Evolutionary conservation across 2,113 vertebrate genomes (phyloP).

Genomic region (Gymnarchus niloticus): DNA sequence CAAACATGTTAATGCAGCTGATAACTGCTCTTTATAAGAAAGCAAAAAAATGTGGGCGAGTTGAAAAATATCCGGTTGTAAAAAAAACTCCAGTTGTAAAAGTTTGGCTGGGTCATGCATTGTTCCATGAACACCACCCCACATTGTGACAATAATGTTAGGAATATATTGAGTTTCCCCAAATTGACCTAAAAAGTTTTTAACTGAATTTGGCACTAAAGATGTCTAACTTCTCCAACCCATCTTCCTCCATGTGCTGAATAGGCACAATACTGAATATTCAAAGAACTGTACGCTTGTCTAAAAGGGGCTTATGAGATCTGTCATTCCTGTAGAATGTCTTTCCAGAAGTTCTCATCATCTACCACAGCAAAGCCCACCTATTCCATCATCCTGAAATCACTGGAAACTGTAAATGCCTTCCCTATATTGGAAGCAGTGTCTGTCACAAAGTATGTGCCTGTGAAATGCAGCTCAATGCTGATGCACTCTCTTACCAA

Average conservation of each 20-base stretch:
- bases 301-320: constrained; percentile 1
- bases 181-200: constrained; percentile 8
- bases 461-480: constrained; percentile 7
- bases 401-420: constrained; percentile 5
- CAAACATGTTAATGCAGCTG: not conserved
- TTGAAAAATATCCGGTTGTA: not conserved
- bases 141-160: not conserved
- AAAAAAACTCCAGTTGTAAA: no score
- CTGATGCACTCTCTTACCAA: not conserved
- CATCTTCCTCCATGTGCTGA: not conserved
- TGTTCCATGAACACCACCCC: not conserved
- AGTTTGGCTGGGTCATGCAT: not conserved
- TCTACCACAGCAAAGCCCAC: constrained; percentile 11
- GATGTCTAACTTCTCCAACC: not conserved
- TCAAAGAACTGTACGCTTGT: not conserved
- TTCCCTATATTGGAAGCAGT: not conserved
- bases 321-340: constrained; percentile 9
- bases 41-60: not conserved
- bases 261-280: constrained; percentile 2
- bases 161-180: not conserved
- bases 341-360: constrained; percentile 9
- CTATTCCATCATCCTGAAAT: constrained; percentile 13
- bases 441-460: not conserved
- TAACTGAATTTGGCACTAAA: constrained; percentile 8
- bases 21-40: not conserved